Conservation (phyloP, 2,888 invertebrate genomes). For the Cephus rjabovi region DNA sequence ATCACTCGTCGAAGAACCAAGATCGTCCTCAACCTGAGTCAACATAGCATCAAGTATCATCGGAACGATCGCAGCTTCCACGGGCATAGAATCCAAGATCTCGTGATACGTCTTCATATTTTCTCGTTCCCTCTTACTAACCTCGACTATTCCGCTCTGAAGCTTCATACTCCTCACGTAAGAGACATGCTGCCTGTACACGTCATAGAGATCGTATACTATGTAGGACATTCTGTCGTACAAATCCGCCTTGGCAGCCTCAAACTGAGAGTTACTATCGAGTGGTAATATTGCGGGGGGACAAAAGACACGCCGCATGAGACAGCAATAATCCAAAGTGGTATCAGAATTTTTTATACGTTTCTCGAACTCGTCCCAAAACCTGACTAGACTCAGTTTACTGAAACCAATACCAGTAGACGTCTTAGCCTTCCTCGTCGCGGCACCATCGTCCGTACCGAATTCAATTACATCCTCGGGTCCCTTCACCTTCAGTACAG, state of each 20-base stretch:
- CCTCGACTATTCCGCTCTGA: slow-evolving; percentile 30
- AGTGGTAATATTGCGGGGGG: slow-evolving; percentile 23
- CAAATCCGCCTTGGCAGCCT: slow-evolving; percentile 52
- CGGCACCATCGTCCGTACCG: neutral
- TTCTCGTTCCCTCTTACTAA: neutral
- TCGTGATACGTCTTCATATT: slow-evolving; percentile 35
- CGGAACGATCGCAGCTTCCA: slow-evolving; percentile 42
- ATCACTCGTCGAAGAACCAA: neutral
- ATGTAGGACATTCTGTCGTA: slow-evolving; percentile 70
- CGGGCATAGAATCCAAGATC: slow-evolving; percentile 38
- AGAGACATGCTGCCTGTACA: slow-evolving; percentile 67
- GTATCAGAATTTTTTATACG: slow-evolving; percentile 40
- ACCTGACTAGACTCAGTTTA: slow-evolving; percentile 25
- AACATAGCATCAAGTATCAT: slow-evolving; percentile 50
- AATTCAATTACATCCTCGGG: slow-evolving; percentile 22
- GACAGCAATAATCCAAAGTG: slow-evolving; percentile 44
- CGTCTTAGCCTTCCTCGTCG: neutral
- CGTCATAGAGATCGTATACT: slow-evolving; percentile 70
- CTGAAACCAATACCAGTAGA: neutral
- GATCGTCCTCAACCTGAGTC: slow-evolving; percentile 42
- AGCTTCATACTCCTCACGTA: slow-evolving; percentile 68
- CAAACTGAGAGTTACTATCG: slow-evolving; percentile 17
- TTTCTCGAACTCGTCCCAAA: slow-evolving; percentile 41
- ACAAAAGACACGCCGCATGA: slow-evolving; percentile 37
- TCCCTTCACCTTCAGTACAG: slow-evolving; percentile 47